Conservation (phyloP, 2,113 vertebrate species). For the Helogale parvula region DNA sequence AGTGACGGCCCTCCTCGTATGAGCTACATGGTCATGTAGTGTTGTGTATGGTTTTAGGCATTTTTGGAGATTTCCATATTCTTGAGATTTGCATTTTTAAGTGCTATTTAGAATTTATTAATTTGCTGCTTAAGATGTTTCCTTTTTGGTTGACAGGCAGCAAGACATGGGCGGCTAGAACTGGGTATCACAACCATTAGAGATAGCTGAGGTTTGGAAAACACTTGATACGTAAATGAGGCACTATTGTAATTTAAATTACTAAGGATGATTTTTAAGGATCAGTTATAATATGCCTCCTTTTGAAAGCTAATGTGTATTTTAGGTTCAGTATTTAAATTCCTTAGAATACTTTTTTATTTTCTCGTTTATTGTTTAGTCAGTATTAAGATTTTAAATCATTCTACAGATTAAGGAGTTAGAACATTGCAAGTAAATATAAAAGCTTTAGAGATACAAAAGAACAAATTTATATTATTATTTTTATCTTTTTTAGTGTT, state of each 20-base stretch:
- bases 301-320: constrained; percentile 54
- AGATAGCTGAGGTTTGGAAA: background rate
- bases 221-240: background rate
- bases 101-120: background rate
- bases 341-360: constrained; percentile 48
- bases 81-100: background rate
- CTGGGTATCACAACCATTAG: background rate
- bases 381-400: constrained; percentile 67
- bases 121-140: background rate
- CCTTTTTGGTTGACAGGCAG: background rate
- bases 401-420: constrained; percentile 58
- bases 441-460: constrained; percentile 64
- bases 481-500: constrained; percentile 73
- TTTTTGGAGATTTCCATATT: background rate
- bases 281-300: background rate
- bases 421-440: constrained; percentile 12
- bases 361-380: constrained; percentile 59
- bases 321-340: constrained; percentile 60
- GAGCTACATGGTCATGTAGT: background rate
- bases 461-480: constrained; percentile 76
- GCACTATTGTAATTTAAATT: constrained; percentile 32
- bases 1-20: background rate
- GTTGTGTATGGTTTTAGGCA: background rate
- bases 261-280: constrained; percentile 39
- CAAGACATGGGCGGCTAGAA: background rate